Evolutionary conservation across 2,797 vertebrate genomes (phyloP).

Genomic region (Psittacula derbiana): DNA sequence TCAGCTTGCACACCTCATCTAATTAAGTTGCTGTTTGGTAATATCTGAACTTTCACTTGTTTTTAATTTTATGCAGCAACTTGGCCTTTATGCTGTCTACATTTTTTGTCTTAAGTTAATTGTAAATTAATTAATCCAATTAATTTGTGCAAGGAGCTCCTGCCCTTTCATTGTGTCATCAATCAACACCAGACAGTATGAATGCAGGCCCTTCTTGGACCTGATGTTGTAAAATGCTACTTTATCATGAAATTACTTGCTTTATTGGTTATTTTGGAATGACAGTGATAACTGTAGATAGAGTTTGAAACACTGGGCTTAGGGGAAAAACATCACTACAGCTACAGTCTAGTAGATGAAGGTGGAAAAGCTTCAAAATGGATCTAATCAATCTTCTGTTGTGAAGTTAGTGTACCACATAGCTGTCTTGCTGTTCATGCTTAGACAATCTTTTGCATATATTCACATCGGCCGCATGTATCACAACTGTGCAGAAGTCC

Average conservation of each 20-base stretch:
- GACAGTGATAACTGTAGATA: conserved; percentile 41
- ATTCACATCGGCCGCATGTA: neutral
- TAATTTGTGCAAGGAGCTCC: neutral
- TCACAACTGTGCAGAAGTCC: neutral
- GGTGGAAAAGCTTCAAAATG: conserved; percentile 66
- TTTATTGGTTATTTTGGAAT: conserved; percentile 44
- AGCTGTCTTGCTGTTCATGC: conserved; percentile 18
- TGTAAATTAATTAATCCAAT: neutral
- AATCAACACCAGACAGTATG: neutral
- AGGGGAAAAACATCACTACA: conserved; percentile 28
- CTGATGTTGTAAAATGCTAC: conserved; percentile 7
- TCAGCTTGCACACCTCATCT: neutral
- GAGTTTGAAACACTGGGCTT: conserved; percentile 55
- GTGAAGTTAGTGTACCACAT: neutral
- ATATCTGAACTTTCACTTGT: neutral
- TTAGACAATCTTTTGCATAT: neutral
- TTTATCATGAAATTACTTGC: conserved; percentile 43
- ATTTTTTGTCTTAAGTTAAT: neutral
- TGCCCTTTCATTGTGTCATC: neutral
- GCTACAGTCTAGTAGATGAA: conserved; percentile 40
- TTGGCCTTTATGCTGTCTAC: neutral
- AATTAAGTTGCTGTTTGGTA: neutral
- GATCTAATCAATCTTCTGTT: conserved; percentile 64
- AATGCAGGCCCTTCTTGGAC: neutral
- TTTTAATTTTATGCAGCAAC: neutral